Conservation (phyloP, 37 sponge, comb jelly and placozoan species). For the Mnemiopsis leidyi region DNA sequence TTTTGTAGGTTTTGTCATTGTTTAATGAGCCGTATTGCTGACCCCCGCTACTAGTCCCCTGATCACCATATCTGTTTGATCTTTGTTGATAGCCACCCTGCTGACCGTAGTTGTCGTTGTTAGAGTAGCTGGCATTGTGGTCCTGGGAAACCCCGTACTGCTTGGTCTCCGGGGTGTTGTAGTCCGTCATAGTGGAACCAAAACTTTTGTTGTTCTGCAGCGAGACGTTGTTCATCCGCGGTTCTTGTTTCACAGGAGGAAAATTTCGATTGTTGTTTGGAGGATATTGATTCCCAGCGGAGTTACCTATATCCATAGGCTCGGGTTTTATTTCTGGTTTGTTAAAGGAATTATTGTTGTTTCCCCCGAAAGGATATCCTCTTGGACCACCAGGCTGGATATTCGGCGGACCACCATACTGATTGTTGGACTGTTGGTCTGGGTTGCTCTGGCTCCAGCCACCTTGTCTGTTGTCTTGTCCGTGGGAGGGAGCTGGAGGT, state of each 20-base stretch:
- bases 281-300: background rate
- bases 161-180: constrained; percentile 49
- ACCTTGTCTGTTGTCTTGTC: background rate
- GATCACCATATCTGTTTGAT: background rate
- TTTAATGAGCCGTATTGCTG: background rate
- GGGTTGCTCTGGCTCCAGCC: background rate
- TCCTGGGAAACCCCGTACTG: constrained; percentile 39
- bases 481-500: background rate
- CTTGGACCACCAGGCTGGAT: background rate
- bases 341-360: background rate
- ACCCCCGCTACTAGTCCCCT: background rate
- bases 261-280: background rate
- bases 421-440: background rate
- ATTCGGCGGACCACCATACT: background rate
- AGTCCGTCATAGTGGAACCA: background rate
- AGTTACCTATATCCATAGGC: background rate
- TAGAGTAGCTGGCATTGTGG: background rate
- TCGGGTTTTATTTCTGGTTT: background rate
- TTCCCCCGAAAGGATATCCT: background rate
- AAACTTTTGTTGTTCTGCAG: constrained; percentile 17
- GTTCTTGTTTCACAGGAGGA: background rate
- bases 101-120: background rate
- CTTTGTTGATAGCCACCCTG: background rate
- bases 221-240: background rate
- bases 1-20: background rate